Evolutionary conservation across 2,888 invertebrate genomes (phyloP), one percentile per base, ranked within the genome.

Genomic region (Ditula angustiorana): DNA sequence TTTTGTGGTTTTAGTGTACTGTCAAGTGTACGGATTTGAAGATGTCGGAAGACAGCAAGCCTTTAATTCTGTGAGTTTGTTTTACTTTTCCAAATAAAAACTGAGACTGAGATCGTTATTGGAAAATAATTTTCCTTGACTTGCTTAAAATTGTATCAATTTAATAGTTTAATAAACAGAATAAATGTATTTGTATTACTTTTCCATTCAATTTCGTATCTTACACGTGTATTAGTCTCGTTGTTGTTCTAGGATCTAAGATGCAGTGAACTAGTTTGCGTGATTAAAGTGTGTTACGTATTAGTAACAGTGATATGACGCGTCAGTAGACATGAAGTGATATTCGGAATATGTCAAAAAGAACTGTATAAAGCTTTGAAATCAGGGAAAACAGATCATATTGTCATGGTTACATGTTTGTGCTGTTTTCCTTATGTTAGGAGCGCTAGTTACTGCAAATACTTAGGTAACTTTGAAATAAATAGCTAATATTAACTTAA

Each of bases 11-110:
- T 24, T 13, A 16, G 1, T n/a, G 61, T 26, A 19, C n/a, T 46
- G 28, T 5, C 5, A 13, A 53, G 53, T 61, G 30, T 24, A 46
- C 49, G 37, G 47, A 49, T 49, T 28, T 37, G 46, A 77, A 69
- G 66, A 90, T 86, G 86, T 75, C 78, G 2, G 87, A 83, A 37
- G 79, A 86, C 61, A 76, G 70, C 41, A 85, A 85, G 53, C 88
- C 90, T 1, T 72, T 90, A 50, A 61, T 90, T 41, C 75, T 81
- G 90, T 90, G 74, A 90, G 90, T 89, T 58, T 61, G 5, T 30
- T 13, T 46, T 63, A 23, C 52, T 19, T 44, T 2, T 35, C 5
- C 5, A 35, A 7, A n/a, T 35, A 35, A 35, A 35, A 2, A 35
- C 8, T 11, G 8, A 5, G 5, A 26, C n/a, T n/a, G n/a, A n/a